Conservation (phyloP, 2,113 vertebrate species). For the Eonycteris spelaea region DNA sequence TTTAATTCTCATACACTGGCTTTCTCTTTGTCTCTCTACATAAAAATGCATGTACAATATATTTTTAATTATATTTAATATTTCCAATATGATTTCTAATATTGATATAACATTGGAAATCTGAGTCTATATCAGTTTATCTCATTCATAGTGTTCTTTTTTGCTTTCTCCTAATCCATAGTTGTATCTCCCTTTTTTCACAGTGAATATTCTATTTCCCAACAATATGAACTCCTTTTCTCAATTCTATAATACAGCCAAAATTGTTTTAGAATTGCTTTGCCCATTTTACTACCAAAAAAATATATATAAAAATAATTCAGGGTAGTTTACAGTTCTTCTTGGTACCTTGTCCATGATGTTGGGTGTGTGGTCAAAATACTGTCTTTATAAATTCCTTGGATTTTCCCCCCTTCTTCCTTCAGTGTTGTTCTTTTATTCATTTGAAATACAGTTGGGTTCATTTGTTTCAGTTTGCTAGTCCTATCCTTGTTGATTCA, state of each 20-base stretch:
- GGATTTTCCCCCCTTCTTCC: background rate
- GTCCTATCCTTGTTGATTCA: background rate
- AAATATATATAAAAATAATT: background rate
- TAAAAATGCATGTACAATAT: background rate
- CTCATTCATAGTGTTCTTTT: background rate
- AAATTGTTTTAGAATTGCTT: slow-evolving; percentile 29
- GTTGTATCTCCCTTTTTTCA: background rate
- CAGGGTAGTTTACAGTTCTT: background rate
- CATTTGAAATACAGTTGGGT: background rate
- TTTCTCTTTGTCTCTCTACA: background rate
- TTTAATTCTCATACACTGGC: background rate
- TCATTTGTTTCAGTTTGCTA: slow-evolving; percentile 12
- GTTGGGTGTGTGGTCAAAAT: background rate
- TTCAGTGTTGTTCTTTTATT: background rate
- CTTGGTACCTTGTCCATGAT: background rate
- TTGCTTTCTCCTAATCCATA: background rate
- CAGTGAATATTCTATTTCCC: background rate
- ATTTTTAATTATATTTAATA: background rate
- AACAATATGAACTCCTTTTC: background rate
- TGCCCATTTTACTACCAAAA: background rate
- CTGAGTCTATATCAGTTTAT: background rate
- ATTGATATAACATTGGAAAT: background rate
- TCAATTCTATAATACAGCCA: background rate
- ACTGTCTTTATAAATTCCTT: background rate
- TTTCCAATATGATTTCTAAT: background rate